Evolutionary conservation across 2,888 invertebrate species (phyloP).

Genomic region (Dasypogon diadema): DNA sequence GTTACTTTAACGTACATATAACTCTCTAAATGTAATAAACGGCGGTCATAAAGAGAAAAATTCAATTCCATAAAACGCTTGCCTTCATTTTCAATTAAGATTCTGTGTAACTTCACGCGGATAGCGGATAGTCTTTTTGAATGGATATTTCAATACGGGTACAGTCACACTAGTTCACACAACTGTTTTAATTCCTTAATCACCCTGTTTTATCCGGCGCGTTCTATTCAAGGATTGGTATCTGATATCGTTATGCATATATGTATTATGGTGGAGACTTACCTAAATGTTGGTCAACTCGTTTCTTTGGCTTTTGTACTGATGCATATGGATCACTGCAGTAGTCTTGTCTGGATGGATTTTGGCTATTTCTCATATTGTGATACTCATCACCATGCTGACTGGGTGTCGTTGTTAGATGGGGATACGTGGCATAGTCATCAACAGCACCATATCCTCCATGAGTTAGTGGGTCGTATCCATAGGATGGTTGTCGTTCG

Average conservation of each 20-base stretch:
- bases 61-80: slow-evolving; percentile 35
- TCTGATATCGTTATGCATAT: no score
- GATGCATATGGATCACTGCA: slow-evolving; percentile 90
- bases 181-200: background rate
- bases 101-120: background rate
- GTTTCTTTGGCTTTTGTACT: slow-evolving; percentile 90
- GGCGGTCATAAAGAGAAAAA: slow-evolving; percentile 28
- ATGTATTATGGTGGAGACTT: no score
- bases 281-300: slow-evolving; percentile 90
- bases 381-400: slow-evolving; percentile 79
- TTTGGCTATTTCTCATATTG: slow-evolving; percentile 79
- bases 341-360: slow-evolving; percentile 88
- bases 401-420: slow-evolving; percentile 76
- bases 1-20: slow-evolving; percentile 28
- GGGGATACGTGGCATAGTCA: slow-evolving; percentile 88
- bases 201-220: slow-evolving; percentile 31
- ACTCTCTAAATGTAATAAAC: slow-evolving; percentile 39
- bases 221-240: background rate
- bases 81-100: slow-evolving; percentile 42
- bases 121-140: background rate
- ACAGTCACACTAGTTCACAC: background rate
- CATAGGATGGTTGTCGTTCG: slow-evolving; percentile 78
- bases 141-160: no score
- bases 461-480: slow-evolving; percentile 83
- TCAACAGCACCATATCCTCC: slow-evolving; percentile 86